Percentiles rank a stretch among this genome's conserved stretches.
phyloP scores from a whole-genome alignment of 2,797 vertebrate species.

The Poeciliopsis paucimaculata region DNA sequence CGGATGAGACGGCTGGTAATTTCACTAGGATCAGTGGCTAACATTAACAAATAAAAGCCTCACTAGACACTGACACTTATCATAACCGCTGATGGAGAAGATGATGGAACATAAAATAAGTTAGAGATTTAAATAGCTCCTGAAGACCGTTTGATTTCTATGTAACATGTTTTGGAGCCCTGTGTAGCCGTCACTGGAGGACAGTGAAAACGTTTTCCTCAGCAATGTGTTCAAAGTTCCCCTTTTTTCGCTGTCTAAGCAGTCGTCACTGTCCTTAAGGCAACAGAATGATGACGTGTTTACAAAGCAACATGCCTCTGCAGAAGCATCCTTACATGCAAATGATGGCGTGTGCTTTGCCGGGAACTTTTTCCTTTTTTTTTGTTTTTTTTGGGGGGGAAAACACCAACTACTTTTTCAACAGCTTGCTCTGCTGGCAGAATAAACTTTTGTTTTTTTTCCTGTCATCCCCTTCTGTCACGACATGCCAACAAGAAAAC shows the following conservation, averaged over 20 bases:
- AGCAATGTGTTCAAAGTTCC: not conserved
- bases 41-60: not conserved
- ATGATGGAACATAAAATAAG: not conserved
- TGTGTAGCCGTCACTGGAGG: not conserved
- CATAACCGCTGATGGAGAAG: not conserved
- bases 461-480: not conserved
- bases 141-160: not conserved
- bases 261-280: conserved; percentile 5
- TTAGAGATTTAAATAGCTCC: not conserved
- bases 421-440: not conserved
- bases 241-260: not conserved
- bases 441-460: not conserved
- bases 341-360: conserved; percentile 32
- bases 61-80: not conserved
- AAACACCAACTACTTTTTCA: conserved; percentile 38
- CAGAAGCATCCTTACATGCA: conserved; percentile 47
- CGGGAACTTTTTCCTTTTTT: conserved; percentile 28
- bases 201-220: not conserved
- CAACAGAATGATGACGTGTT: conserved; percentile 31
- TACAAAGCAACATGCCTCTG: conserved; percentile 39
- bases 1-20: not conserved
- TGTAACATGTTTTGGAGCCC: not conserved
- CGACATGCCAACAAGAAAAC: not conserved
- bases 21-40: not conserved
- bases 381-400: conserved; percentile 7